A percentile compares a stretch with the other conserved stretches of the same genome.
phyloP scores from a whole-genome alignment of 2,888 invertebrate genomes.

The Drosophila borealis region DNA sequence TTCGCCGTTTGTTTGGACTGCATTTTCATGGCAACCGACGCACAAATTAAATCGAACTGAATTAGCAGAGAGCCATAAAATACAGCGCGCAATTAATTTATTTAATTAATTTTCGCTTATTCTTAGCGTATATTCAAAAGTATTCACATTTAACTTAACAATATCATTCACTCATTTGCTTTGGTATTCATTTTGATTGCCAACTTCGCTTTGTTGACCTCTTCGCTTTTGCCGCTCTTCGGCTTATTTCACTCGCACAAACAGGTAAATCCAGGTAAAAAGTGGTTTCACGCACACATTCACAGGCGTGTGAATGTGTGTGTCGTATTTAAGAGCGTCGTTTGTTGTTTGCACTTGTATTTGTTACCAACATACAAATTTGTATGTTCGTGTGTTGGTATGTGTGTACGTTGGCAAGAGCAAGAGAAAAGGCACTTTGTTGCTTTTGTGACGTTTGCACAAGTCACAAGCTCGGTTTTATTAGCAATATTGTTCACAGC shows the following conservation, averaged over 20 bases:
- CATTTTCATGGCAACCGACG: conserved; percentile 78
- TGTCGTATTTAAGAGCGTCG: conserved; percentile 36
- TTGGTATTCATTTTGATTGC: conserved; percentile 27
- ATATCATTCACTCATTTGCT: conserved; percentile 38
- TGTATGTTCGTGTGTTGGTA: neutral
- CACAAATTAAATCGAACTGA: conserved; percentile 23
- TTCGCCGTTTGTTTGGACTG: conserved; percentile 65
- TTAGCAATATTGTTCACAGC: conserved; percentile 28
- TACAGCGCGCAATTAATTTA: conserved; percentile 36
- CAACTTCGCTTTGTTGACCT: conserved; percentile 48
- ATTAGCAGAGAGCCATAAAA: conserved; percentile 21
- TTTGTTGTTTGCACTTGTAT: conserved; percentile 48
- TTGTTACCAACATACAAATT: conserved; percentile 58
- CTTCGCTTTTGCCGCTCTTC: conserved; percentile 38
- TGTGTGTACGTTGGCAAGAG: conserved; percentile 13
- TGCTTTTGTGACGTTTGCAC: conserved; percentile 50
- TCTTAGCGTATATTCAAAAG: conserved; percentile 10
- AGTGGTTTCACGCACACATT: conserved; percentile 73
- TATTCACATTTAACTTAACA: conserved; percentile 20
- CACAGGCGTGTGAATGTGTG: conserved; percentile 19
- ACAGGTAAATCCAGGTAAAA: conserved; percentile 84
- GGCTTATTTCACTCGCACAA: conserved; percentile 64
- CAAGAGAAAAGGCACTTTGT: conserved; percentile 44
- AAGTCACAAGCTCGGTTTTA: conserved; percentile 26
- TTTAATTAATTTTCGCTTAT: conserved; percentile 16